Base-by-base conservation (phyloP, 2,113 vertebrate genomes). In the Kobus ellipsiprymnus region DNA sequence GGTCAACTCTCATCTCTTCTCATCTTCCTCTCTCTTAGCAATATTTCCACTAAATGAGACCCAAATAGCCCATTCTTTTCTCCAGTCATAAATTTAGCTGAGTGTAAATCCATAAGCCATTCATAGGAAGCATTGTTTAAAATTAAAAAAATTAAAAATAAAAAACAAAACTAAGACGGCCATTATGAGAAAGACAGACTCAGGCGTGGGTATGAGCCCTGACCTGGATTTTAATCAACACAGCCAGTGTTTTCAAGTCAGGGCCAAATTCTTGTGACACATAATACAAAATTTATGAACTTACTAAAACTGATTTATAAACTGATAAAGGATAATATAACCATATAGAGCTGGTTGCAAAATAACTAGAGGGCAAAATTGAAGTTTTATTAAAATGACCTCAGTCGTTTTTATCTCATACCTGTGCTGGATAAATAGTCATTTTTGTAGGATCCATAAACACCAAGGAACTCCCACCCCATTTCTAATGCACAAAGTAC, bases 261-360 rank as follows among this genome's bases (percentile, higher is more conserved):
- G 44, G 77, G 82, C 92, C 93, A 96, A 91, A 92, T 71, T 90
- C 87, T 94, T 88, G 36, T 95, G 91, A 87, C 78, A 94, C n/a
- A 27, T 74, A 94, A 96, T 88, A 62, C 62, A 92, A 87, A 94
- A 96, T 97, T 78, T 95, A 98, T 88, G 94, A 94, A 97, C 62
- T 77, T 85, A 83, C 46, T 90, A 96, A 84, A 95, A 84, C 19
- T 90, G 97, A 98, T 98, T 96, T 97, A 96, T 95, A 94, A 95
- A 93, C 88, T 91, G 94, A 97, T 96, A 88, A 74, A 87, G 29
- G 50, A 93, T 77, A 92, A 88, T 82, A 54, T 40, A 96, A 85
- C 46, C 95, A n/a, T n/a, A 74, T 29, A 77, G 16, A 88, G 48
- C 40, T 90, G 91, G 71, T 87, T 91, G 67, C 88, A 96, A 62